Percentiles rank a stretch among this genome's conserved stretches.
Conservation (phyloP, 2,888 invertebrate species). For the Lapara coniferarum region DNA sequence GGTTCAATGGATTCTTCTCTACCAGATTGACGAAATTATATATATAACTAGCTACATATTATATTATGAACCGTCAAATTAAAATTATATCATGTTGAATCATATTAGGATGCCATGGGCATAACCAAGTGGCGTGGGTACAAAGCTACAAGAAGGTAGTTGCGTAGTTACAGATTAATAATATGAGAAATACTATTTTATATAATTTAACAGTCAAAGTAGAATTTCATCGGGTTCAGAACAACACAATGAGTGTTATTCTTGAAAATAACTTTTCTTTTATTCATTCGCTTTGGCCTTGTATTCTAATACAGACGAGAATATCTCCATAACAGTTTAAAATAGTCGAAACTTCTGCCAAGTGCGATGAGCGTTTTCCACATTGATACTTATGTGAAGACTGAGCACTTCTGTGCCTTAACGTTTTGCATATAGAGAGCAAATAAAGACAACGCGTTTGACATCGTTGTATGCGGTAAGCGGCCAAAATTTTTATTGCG, state of each 20-base stretch:
- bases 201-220: too few relatives aligned
- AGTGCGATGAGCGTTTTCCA: slow-evolving; percentile 42
- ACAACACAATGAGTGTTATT: too few relatives aligned
- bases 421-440: slow-evolving; percentile 32
- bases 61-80: too few relatives aligned
- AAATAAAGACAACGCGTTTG: slow-evolving; percentile 42
- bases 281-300: not conserved
- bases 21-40: too few relatives aligned
- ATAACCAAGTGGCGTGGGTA: too few relatives aligned
- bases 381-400: slow-evolving; percentile 40
- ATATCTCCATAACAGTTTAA: slow-evolving; percentile 34
- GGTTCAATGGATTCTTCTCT: too few relatives aligned
- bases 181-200: too few relatives aligned
- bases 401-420: slow-evolving; percentile 34
- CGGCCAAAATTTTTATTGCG: slow-evolving; percentile 18
- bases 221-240: not conserved
- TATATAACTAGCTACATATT: too few relatives aligned
- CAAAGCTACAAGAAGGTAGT: too few relatives aligned
- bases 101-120: too few relatives aligned
- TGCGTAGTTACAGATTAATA: too few relatives aligned
- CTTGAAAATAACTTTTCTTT: not conserved
- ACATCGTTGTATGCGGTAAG: slow-evolving; percentile 32
- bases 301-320: not conserved
- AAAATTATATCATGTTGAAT: too few relatives aligned
- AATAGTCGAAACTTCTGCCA: slow-evolving; percentile 38